Evolutionary conservation across 2,113 vertebrate species (phyloP), one percentile per base, ranked within the genome.

Genomic region (Phaethornis superciliosus): DNA sequence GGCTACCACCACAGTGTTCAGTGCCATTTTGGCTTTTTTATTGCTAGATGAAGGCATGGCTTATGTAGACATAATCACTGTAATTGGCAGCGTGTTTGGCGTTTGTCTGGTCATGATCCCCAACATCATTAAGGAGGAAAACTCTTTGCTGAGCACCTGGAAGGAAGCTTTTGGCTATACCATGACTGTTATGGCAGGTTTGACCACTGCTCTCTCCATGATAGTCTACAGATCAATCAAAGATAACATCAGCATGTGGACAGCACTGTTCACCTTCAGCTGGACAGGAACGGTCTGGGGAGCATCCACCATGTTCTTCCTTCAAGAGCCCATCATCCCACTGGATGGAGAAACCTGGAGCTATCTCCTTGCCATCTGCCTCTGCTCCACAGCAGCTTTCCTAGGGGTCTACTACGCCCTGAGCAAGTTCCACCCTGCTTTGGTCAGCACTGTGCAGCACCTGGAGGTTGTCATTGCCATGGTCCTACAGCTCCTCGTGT

Each of bases 81-180:
- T 99, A 30, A 95, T 99, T 75, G 98, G 99, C 83, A 99, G 99
- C 1, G 98, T 99, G 81, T 98, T 99, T 22, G 99, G 99, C 0
- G 98, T 99, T 80, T 99, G 99, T 87, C 98, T 99, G 83, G 98
- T 99, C 90, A 99, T 99, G 99, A 98, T 99, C 81, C 99, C 99
- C 64, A 99, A 99, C 80, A 98, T 99, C 22, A 97, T 98, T 6
- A 98, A 98, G 63, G 98, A 99, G 93, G 98, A 99, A 58, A 98
- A 99, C 92, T 99, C 99, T 67, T 96, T 98, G 85, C 95, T 99
- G 95, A 98, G 98, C 82, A 98, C 98, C 93, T 99, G 99, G 99
- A 99, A 99, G 95, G 99, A 99, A 97, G 99, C 99, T 52, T 99
- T 99, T 95, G 99, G 99, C 67, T 99, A 99, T 24, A 99, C 99